These are phyloP conservation scores for Trichonephila inaurata DNA, from an alignment of 1,140 invertebrate genomes.

Conservation along the genomic window DNA sequence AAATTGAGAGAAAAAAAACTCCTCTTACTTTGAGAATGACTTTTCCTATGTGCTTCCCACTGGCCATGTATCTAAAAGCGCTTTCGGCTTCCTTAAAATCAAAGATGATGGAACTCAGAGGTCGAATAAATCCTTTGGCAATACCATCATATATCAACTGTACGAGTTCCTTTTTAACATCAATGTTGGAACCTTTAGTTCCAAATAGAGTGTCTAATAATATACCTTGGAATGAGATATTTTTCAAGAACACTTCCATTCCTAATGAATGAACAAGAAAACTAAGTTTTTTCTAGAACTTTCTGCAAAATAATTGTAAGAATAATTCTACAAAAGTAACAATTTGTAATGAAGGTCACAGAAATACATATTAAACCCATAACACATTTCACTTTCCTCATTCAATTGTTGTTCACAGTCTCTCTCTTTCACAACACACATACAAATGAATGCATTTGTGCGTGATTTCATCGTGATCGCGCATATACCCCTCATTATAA, in stretches of 20 bases:
- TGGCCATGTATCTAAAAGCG: constrained; percentile 96
- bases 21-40: constrained; percentile 90
- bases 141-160: constrained; percentile 90
- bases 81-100: constrained; percentile 91
- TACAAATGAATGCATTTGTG: too few relatives aligned
- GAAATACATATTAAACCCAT: too few relatives aligned
- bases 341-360: too few relatives aligned
- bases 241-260: constrained; percentile 97
- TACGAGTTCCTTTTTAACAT: constrained; percentile 69
- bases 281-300: too few relatives aligned
- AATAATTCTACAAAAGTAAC: too few relatives aligned
- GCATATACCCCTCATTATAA: too few relatives aligned
- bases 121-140: constrained; percentile 89
- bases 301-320: too few relatives aligned
- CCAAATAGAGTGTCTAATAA: constrained; percentile 92
- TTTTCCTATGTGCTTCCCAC: constrained; percentile 98
- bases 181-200: background rate
- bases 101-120: constrained; percentile 91
- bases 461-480: too few relatives aligned
- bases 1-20: too few relatives aligned
- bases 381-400: too few relatives aligned
- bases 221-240: constrained; percentile 98
- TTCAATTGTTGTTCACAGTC: too few relatives aligned
- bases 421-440: too few relatives aligned
- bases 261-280: constrained; percentile 82